phyloP scores from a whole-genome alignment of 2,113 vertebrate genomes.

The Perognathus longimembris region DNA sequence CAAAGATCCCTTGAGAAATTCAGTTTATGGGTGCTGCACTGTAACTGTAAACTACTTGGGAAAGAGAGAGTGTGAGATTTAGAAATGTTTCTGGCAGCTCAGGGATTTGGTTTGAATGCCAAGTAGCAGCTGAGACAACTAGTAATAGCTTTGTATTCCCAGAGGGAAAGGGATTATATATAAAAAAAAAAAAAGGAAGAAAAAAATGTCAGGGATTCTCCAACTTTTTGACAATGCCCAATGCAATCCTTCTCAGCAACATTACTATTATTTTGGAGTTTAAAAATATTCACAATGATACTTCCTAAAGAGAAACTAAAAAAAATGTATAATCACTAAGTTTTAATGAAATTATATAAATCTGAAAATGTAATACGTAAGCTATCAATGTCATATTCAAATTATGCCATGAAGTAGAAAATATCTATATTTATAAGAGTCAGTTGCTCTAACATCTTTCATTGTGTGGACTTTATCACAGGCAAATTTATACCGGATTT shows the following conservation, averaged over 20 bases:
- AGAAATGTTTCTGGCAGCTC: constrained; percentile 64
- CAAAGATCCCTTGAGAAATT: constrained; percentile 6
- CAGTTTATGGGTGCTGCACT: constrained; percentile 43
- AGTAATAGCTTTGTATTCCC: constrained; percentile 66
- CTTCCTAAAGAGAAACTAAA: constrained; percentile 10
- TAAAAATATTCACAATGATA: constrained; percentile 35
- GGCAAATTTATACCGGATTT: background rate
- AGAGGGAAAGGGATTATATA: background rate
- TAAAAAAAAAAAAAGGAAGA: background rate
- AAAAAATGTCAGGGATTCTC: background rate
- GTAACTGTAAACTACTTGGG: constrained; percentile 50
- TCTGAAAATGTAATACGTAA: background rate
- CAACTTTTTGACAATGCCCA: constrained; percentile 35
- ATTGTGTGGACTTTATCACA: background rate
- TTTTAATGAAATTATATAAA: constrained; percentile 39
- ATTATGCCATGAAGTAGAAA: background rate
- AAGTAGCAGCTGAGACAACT: constrained; percentile 77
- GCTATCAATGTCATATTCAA: background rate
- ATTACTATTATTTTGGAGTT: constrained; percentile 37
- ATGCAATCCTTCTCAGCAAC: constrained; percentile 30
- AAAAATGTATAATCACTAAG: constrained; percentile 23
- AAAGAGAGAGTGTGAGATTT: constrained; percentile 33
- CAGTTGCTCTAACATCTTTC: background rate
- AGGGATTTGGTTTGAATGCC: constrained; percentile 57
- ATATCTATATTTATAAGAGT: background rate